Conservation (phyloP, 2,113 vertebrate species). For the Heptranchias perlo region DNA sequence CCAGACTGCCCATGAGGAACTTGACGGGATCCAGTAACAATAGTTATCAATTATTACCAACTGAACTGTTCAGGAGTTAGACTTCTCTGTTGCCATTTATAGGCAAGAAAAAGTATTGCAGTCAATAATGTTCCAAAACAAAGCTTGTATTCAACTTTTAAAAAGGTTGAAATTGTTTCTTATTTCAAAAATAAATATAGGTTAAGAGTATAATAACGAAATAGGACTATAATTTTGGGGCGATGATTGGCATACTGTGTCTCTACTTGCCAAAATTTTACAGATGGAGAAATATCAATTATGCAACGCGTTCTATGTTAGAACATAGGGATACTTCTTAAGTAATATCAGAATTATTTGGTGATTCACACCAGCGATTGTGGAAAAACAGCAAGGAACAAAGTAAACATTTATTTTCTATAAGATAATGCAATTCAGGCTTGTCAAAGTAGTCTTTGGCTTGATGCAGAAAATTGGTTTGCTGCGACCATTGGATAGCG, state of each 20-base stretch:
- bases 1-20: no score
- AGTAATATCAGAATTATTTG: not conserved
- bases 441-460: not conserved
- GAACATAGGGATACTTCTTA: not conserved
- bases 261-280: not conserved
- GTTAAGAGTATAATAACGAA: not conserved
- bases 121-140: not conserved
- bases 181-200: not conserved
- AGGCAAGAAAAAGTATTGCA: not conserved
- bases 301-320: not conserved
- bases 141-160: not conserved
- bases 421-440: not conserved
- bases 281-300: not conserved
- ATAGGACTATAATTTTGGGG: not conserved
- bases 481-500: no score
- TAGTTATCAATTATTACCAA: not conserved
- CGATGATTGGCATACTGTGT: not conserved
- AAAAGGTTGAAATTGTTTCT: no score
- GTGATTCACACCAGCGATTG: not conserved
- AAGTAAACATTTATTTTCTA: not conserved
- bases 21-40: not conserved
- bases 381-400: not conserved
- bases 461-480: no score
- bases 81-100: not conserved
- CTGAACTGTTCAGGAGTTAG: not conserved